These are phyloP conservation scores for Hyles vespertilio DNA, from an alignment of 1,140 invertebrate species.

Conservation along the genomic window DNA sequence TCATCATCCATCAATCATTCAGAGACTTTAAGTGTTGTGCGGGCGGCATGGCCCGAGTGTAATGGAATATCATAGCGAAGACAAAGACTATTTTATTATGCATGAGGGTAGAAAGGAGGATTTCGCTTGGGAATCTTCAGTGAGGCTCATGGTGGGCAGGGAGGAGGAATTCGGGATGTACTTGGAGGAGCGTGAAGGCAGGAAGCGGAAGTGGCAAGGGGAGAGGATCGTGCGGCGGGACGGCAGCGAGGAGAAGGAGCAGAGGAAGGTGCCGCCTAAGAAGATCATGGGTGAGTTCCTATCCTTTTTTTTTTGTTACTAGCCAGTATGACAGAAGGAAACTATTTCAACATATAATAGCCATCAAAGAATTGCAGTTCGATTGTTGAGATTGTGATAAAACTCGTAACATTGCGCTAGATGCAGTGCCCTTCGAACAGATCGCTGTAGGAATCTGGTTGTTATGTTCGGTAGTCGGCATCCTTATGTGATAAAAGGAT, in stretches of 20 bases:
- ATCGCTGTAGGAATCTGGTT: too few relatives aligned
- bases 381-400: too few relatives aligned
- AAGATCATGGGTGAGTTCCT: slow-evolving; percentile 59
- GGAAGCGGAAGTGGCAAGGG: slow-evolving; percentile 61
- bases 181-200: slow-evolving; percentile 50
- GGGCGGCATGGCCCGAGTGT: slow-evolving; percentile 48
- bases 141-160: slow-evolving; percentile 47
- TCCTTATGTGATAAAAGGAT: too few relatives aligned
- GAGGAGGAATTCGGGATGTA: slow-evolving; percentile 63
- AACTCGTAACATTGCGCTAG: too few relatives aligned
- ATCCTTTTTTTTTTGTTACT: slow-evolving; percentile 3
- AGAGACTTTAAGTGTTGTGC: slow-evolving; percentile 55
- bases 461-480: too few relatives aligned
- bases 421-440: too few relatives aligned
- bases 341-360: too few relatives aligned
- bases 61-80: slow-evolving; percentile 52
- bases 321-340: not conserved
- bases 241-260: slow-evolving; percentile 53
- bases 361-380: too few relatives aligned
- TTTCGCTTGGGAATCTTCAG: slow-evolving; percentile 57
- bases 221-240: slow-evolving; percentile 55
- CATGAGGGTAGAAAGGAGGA: slow-evolving; percentile 57
- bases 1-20: slow-evolving; percentile 54
- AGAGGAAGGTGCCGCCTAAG: slow-evolving; percentile 61
- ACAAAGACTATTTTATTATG: slow-evolving; percentile 57